These are phyloP conservation scores for Gambelia wislizenii DNA, from an alignment of 2,797 vertebrate genomes.

Conservation along the genomic window DNA sequence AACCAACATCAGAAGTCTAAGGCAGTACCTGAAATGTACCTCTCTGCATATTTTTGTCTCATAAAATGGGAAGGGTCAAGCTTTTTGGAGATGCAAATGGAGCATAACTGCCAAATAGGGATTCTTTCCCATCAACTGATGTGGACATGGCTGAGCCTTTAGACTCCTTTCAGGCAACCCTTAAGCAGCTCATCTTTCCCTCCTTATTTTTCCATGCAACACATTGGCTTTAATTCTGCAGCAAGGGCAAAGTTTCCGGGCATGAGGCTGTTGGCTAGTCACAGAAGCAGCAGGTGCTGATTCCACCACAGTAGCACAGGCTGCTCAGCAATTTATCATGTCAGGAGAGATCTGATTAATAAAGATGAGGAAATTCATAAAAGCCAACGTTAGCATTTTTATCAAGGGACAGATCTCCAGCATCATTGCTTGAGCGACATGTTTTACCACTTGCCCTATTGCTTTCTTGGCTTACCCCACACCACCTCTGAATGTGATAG, in stretches of 20 bases:
- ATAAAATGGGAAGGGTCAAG: background rate
- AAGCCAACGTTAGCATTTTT: conserved; percentile 19
- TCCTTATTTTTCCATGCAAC: conserved; percentile 14
- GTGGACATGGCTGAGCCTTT: conserved; percentile 6
- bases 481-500: background rate
- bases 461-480: background rate
- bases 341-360: background rate
- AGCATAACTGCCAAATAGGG: background rate
- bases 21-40: background rate
- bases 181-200: conserved; percentile 23
- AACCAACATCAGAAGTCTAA: background rate
- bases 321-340: conserved; percentile 41
- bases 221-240: background rate
- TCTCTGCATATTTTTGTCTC: background rate
- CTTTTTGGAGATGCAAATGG: background rate
- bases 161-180: background rate
- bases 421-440: background rate
- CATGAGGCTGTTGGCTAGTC: conserved; percentile 32
- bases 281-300: conserved; percentile 39
- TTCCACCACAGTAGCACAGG: conserved; percentile 31
- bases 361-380: background rate
- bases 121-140: background rate
- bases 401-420: conserved; percentile 17
- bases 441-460: background rate
- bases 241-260: conserved; percentile 36